These are phyloP conservation scores for Aromia moschata DNA, from an alignment of 2,888 invertebrate genomes.

Conservation along the genomic window DNA sequence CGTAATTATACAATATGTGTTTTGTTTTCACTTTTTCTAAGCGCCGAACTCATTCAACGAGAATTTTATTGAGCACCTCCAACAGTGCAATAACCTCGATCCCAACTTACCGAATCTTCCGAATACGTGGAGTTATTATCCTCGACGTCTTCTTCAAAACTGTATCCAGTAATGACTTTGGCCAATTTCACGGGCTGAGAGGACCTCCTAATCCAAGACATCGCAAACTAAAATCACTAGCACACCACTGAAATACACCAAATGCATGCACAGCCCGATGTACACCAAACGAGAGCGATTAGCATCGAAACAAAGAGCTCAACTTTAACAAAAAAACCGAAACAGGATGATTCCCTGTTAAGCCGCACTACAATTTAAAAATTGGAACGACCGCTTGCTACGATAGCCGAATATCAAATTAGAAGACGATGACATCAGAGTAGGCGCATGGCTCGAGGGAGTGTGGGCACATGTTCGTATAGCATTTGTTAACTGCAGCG, in stretches of 20 bases:
- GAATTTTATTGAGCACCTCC: too few relatives aligned
- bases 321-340: not conserved
- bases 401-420: constrained; percentile 5
- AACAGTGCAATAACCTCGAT: too few relatives aligned
- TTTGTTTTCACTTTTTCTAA: too few relatives aligned
- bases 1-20: too few relatives aligned
- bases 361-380: constrained; percentile 7
- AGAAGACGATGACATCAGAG: constrained; percentile 26
- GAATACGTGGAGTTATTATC: constrained; percentile 53
- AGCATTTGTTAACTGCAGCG: constrained; percentile 38
- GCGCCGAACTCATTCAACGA: too few relatives aligned
- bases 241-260: constrained; percentile 34
- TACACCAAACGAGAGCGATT: constrained; percentile 5
- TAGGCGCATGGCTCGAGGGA: constrained; percentile 26
- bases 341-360: not conserved
- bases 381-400: not conserved
- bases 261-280: constrained; percentile 22
- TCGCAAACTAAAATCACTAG: constrained; percentile 36
- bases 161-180: constrained; percentile 42
- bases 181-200: constrained; percentile 49
- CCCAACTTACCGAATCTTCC: constrained; percentile 54
- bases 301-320: not conserved
- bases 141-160: constrained; percentile 45
- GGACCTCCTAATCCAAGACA: constrained; percentile 57
- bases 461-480: constrained; percentile 37